phyloP scores from a whole-genome alignment of 2,888 invertebrate species.

The Cheilosia variabilis region DNA sequence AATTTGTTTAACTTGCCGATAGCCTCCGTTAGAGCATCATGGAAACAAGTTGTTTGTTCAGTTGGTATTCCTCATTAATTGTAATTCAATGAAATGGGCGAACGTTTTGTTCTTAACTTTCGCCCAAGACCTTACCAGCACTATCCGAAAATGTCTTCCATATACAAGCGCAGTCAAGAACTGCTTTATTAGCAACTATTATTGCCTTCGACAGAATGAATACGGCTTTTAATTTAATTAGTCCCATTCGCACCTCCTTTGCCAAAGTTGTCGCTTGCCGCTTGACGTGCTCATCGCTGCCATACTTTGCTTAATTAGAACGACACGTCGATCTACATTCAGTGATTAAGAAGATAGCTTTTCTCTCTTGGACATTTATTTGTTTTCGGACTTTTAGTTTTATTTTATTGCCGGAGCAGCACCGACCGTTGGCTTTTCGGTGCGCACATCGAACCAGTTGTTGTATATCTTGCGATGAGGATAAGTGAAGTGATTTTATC shows the following conservation, averaged over 20 bases:
- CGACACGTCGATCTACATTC: slow-evolving; percentile 33
- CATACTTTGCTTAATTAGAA: slow-evolving; percentile 40
- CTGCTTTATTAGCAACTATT: slow-evolving; percentile 9
- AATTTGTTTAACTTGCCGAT: too few relatives aligned
- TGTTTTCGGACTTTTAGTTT: slow-evolving; percentile 39
- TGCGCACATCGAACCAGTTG: not conserved
- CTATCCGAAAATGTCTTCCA: slow-evolving; percentile 4
- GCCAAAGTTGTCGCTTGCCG: slow-evolving; percentile 1
- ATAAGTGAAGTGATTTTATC: slow-evolving; percentile 40
- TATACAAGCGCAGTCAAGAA: slow-evolving; percentile 10
- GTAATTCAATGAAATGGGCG: slow-evolving; percentile 18
- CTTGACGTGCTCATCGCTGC: not conserved
- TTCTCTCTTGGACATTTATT: slow-evolving; percentile 5
- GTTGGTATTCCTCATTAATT: not conserved
- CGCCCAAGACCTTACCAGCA: slow-evolving; percentile 6
- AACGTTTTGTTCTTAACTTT: slow-evolving; percentile 28
- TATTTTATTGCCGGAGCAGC: slow-evolving; percentile 9
- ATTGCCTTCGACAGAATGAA: not conserved
- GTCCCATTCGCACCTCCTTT: slow-evolving; percentile 16
- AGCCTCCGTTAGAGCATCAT: too few relatives aligned
- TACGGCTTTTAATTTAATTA: slow-evolving; percentile 36
- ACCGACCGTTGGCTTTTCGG: not conserved
- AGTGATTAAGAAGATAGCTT: not conserved
- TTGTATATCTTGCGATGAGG: slow-evolving; percentile 24
- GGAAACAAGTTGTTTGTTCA: not conserved